Evolutionary conservation across 2,797 vertebrate species (phyloP), one percentile per base, ranked within the genome.

Genomic region (Salarias fasciatus): DNA sequence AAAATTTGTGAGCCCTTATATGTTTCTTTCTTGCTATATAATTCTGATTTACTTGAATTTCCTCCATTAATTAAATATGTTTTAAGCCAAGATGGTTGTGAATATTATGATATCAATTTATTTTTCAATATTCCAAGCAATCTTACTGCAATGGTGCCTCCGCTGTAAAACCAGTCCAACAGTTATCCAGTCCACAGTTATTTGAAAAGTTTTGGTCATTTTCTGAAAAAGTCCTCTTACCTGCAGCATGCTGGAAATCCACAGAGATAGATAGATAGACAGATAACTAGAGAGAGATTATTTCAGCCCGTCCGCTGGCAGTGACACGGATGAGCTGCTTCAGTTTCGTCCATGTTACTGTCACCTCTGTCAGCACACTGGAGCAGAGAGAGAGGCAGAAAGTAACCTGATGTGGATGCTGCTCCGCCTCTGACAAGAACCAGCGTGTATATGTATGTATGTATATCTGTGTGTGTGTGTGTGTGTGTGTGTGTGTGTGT

Each of bases 341-440:
- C 38, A 40, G 64, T 77, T 77, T 69, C 40, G 12, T 80, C 86
- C 89, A 88, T 90, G 59, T 74, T 84, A 44, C 57, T 77, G 51
- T 79, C 69, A 73, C 68, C 67, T 66, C 52, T 76, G 57, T 60
- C 0, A 7, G 67, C 60, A 65, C 73, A 75, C 58, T 76, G 69
- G 47, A 73, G 57, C 61, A 33, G 52, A 72, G 53, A 69, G 61
- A 69, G 63, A 47, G 35, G 77, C 68, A 68, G 54, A 83, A 65
- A 72, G 71, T 62, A 75, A 68, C 53, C 59, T 38, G 37, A 45
- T 53, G 48, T 41, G 50, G 75, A 80, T 74, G 82, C 62, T 5
- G 63, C 88, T 80, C 89, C 89, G 85, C 87, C 87, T 88, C 82
- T 86, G 81, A 73, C 63, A 63, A 73, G 67, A 77, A 67, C 56